Evolutionary conservation across 2,888 invertebrate genomes (phyloP).

Genomic region (Cephonodes hylas): DNA sequence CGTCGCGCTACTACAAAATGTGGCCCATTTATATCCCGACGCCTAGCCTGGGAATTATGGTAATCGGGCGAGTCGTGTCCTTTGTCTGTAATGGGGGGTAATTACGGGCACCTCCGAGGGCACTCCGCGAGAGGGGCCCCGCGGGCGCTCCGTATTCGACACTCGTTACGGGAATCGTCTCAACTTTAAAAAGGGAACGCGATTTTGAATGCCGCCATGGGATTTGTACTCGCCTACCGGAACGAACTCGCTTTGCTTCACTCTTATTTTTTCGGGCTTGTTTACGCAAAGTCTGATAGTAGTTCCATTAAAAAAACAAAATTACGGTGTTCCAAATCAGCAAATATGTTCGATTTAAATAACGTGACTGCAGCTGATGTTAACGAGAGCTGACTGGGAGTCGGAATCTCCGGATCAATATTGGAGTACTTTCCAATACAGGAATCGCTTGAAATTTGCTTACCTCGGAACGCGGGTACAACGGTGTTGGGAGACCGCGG

Average conservation of each 20-base stretch:
- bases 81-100: constrained; percentile 80
- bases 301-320: no score
- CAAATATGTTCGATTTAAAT: neutral
- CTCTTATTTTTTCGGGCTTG: constrained; percentile 40
- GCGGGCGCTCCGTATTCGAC: constrained; percentile 72
- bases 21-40: constrained; percentile 76
- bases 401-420: neutral
- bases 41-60: constrained; percentile 78
- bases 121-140: constrained; percentile 67
- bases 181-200: constrained; percentile 77
- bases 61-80: constrained; percentile 79
- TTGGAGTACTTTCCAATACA: neutral
- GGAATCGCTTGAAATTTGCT: neutral
- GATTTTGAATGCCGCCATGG: constrained; percentile 72
- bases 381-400: neutral
- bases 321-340: no score
- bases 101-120: constrained; percentile 78
- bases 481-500: neutral
- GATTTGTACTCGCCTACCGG: constrained; percentile 58
- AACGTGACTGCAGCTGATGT: neutral
- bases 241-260: constrained; percentile 49
- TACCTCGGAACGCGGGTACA: neutral
- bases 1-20: constrained; percentile 79
- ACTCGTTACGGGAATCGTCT: constrained; percentile 79
- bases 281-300: constrained; percentile 31